Evolutionary conservation across 2,888 invertebrate species (phyloP).

Genomic region (Diplazon laetatorius): DNA sequence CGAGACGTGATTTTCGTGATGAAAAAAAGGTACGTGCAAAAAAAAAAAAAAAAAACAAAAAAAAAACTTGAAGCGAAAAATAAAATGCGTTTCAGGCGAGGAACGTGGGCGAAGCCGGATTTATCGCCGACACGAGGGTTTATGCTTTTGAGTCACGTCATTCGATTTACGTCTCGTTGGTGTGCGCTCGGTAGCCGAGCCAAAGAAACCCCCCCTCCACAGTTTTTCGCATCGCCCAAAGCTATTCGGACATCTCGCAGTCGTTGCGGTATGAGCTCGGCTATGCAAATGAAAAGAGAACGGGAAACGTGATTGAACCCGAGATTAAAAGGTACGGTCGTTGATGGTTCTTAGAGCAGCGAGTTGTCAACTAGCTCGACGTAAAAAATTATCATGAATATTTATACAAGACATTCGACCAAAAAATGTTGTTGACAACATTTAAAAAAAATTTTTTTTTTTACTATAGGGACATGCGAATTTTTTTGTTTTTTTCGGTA

Average conservation of each 20-base stretch:
- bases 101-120: neutral
- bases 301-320: neutral
- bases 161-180: neutral
- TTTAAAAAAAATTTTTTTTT: no score
- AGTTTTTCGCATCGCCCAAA: constrained; percentile 10
- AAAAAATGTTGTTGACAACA: no score
- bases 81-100: neutral
- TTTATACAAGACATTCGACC: no score
- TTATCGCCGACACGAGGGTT: constrained; percentile 14
- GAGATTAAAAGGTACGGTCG: constrained; percentile 13
- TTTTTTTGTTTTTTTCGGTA: no score
- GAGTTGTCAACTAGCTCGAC: no score
- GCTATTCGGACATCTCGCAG: neutral
- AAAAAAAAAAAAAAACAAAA: neutral
- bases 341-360: neutral
- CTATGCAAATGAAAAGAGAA: constrained; percentile 1
- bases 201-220: no score
- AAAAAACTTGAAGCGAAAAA: no score
- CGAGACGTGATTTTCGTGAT: neutral
- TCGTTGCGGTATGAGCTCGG: neutral
- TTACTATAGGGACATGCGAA: no score
- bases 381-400: no score
- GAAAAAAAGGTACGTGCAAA: neutral
- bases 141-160: constrained; percentile 2
- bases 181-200: neutral